A percentile compares a stretch with the other conserved stretches of the same genome.
These are phyloP conservation scores for Argyrosomus japonicus DNA, from an alignment of 2,113 vertebrate genomes.

Conservation along the genomic window DNA sequence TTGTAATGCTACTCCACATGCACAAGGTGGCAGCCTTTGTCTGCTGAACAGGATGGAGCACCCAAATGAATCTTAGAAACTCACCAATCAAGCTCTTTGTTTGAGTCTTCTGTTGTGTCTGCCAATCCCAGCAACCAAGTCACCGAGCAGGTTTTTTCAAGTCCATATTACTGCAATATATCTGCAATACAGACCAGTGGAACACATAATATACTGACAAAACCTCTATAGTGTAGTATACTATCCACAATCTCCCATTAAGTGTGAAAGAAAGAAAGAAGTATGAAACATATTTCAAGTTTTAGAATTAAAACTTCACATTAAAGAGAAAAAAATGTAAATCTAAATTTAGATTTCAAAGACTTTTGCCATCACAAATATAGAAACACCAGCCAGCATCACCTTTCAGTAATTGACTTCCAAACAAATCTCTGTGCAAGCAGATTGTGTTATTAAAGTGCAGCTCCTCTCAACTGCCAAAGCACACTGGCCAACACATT, in stretches of 20 bases:
- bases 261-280: no score
- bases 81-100: background rate
- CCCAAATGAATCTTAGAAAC: background rate
- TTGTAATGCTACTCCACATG: constrained; percentile 5
- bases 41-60: background rate
- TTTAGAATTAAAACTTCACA: background rate
- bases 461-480: constrained; percentile 5
- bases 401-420: constrained; percentile 1
- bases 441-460: constrained; percentile 34
- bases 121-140: background rate
- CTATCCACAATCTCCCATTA: no score
- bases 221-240: no score
- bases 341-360: background rate
- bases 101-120: background rate
- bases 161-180: background rate
- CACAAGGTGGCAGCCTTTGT: constrained; percentile 44
- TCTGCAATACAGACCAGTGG: background rate
- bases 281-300: no score
- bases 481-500: constrained; percentile 29
- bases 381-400: background rate
- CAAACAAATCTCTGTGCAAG: constrained; percentile 6
- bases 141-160: background rate
- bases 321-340: background rate
- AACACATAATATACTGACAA: background rate
- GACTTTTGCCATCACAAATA: constrained; percentile 4